Evolutionary conservation across 2,797 vertebrate genomes (phyloP).

Genomic region (Brachymystax lenok): DNA sequence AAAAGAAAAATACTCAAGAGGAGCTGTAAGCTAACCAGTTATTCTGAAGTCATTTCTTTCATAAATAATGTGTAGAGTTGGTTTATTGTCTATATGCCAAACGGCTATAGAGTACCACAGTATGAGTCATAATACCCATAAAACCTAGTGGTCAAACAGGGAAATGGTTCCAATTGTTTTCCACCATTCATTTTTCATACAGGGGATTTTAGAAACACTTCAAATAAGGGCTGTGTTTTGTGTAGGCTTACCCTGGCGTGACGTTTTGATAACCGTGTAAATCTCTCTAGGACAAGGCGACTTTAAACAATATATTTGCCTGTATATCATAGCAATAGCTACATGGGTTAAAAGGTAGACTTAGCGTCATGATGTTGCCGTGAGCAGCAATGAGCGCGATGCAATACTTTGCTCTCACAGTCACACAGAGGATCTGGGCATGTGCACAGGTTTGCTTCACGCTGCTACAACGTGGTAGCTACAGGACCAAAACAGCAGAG

Average conservation of each 20-base stretch:
- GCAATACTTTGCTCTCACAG: neutral
- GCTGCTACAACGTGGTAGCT: neutral
- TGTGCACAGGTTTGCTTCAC: neutral
- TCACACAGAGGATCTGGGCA: neutral
- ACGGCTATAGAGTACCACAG: neutral
- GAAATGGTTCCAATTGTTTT: too few species aligned
- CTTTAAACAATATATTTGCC: too few species aligned
- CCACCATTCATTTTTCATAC: too few species aligned
- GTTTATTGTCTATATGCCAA: neutral
- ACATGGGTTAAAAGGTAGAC: neutral
- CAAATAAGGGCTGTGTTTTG: too few species aligned
- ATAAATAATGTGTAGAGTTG: neutral
- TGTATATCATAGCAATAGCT: neutral
- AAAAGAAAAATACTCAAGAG: neutral
- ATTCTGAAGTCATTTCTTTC: neutral
- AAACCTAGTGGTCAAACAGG: too few species aligned
- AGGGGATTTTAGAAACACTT: too few species aligned
- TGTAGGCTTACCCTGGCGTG: too few species aligned
- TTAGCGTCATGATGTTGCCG: neutral
- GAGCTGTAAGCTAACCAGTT: neutral
- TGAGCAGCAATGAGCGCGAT: neutral
- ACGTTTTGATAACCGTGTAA: too few species aligned
- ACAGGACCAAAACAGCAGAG: neutral
- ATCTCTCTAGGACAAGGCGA: too few species aligned
- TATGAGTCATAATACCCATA: neutral